These are phyloP conservation scores for Cynocephalus volans DNA, from an alignment of 2,113 vertebrate genomes.

Conservation along the genomic window DNA sequence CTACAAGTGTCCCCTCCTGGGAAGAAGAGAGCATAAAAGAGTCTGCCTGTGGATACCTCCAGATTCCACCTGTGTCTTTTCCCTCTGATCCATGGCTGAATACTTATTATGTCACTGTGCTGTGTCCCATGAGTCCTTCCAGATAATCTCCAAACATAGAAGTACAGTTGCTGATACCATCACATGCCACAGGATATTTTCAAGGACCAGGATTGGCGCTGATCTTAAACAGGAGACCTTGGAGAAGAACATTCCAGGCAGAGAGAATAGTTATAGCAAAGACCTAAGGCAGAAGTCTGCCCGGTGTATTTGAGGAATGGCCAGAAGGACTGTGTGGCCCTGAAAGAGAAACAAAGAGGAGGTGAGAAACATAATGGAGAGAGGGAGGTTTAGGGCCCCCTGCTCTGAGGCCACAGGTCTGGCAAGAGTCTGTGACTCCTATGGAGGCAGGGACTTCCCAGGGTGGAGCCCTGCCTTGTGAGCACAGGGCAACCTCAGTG, in stretches of 20 bases:
- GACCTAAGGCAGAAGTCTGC: too few species aligned
- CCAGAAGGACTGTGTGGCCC: neutral
- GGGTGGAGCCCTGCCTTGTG: neutral
- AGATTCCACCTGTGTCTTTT: neutral
- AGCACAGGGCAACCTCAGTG: neutral
- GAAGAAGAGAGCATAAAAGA: too few species aligned
- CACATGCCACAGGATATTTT: neutral
- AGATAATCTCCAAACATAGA: neutral
- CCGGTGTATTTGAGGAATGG: too few species aligned
- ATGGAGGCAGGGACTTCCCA: neutral
- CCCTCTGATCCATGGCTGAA: neutral
- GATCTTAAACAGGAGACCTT: neutral
- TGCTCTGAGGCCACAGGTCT: rapidly evolving
- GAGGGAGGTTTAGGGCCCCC: rapidly evolving
- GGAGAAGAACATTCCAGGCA: neutral
- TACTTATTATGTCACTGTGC: neutral
- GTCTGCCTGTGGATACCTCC: neutral
- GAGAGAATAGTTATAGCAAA: too few species aligned
- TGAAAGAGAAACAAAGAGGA: neutral
- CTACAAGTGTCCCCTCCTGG: neutral
- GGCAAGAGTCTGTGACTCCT: neutral
- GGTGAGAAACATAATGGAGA: neutral
- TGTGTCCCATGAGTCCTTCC: too few species aligned
- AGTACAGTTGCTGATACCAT: neutral
- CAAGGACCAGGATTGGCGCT: neutral